phyloP scores from a whole-genome alignment of 35 echinoderm and acorn worm species.

The Lytechinus pictus region DNA sequence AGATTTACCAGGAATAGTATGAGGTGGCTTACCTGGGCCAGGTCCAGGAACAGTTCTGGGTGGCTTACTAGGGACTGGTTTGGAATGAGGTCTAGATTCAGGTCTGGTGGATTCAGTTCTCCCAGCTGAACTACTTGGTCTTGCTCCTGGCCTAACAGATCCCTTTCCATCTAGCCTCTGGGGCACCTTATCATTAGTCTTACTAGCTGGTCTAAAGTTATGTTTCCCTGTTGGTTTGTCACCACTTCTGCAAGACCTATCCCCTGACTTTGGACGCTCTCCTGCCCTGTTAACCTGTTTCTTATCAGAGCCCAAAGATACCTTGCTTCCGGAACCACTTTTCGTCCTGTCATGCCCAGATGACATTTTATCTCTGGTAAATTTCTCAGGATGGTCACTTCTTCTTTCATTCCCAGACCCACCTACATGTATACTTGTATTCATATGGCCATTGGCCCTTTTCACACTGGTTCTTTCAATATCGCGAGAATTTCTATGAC shows the following conservation, averaged over 20 bases:
- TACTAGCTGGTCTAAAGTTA: not conserved
- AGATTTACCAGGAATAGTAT: too few species aligned
- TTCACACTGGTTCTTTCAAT: not conserved
- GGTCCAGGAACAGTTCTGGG: not conserved
- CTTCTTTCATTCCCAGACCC: not conserved
- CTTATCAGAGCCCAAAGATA: not conserved
- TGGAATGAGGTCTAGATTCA: not conserved
- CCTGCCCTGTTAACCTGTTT: not conserved
- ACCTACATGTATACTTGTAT: not conserved
- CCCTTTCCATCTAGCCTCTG: not conserved
- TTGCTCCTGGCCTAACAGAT: not conserved
- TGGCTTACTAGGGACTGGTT: not conserved
- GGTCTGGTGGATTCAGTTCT: constrained; percentile 9
- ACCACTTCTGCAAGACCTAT: not conserved
- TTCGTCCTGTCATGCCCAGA: not conserved
- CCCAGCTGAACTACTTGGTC: not conserved
- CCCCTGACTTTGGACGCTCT: not conserved
- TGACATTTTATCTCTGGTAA: not conserved
- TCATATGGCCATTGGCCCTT: not conserved
- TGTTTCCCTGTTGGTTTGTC: not conserved
- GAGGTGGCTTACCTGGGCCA: not conserved
- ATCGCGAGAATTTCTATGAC: not conserved
- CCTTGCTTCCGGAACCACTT: not conserved
- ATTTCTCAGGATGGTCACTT: not conserved
- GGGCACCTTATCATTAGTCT: not conserved